Evolutionary conservation across 2,113 vertebrate species (phyloP), one percentile per base, ranked within the genome.

Genomic region (Otus sunia): DNA sequence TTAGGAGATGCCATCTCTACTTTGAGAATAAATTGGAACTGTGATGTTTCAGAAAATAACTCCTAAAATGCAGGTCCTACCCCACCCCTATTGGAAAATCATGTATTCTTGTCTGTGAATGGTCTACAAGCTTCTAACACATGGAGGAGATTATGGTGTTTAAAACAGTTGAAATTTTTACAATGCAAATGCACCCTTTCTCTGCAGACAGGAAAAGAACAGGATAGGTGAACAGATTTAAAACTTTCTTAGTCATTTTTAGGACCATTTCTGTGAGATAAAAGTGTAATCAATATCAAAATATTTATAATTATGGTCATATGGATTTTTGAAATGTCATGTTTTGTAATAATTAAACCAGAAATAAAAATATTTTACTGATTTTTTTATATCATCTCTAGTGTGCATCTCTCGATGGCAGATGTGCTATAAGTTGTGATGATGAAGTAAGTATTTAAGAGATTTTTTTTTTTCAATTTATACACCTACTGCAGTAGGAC

Each of bases 381-480:
- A 32, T 94, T 86, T 82, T 85, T 87, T 66, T 1, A 6, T 90
- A 3, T 92, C 4, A 29, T 73, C 59, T 83, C 39, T 96, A 99
- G 99, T 99, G 99, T 92, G 98, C 99, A 13, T 98, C 99, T 26
- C 98, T 99, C 4, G 99, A 99, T 93, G 99, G 99, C 36, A 99
- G 98, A 81, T 99, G 99, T 96, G 99, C 99, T 82, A 99, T 99
- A 96, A 99, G 99, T 97, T 99, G 99, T 71, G 99, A 99, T 47
- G 98, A 99, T 52, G 99, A 99, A 97, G 99, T 99, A 93, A 97
- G 98, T 97, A 53, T 71, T 92, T 32, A 47, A 86, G 8, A 88
- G 34, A 19, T 17, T 26, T 37, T 45, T 68, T 74, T 74, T 79
- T 86, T 52, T 41, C 22, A 5, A 47, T 58, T 53, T 22, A 3